Percentiles rank a stretch among this genome's conserved stretches.
These are phyloP conservation scores for Physella acuta DNA, from an alignment of 1,140 invertebrate genomes.

Conservation along the genomic window DNA sequence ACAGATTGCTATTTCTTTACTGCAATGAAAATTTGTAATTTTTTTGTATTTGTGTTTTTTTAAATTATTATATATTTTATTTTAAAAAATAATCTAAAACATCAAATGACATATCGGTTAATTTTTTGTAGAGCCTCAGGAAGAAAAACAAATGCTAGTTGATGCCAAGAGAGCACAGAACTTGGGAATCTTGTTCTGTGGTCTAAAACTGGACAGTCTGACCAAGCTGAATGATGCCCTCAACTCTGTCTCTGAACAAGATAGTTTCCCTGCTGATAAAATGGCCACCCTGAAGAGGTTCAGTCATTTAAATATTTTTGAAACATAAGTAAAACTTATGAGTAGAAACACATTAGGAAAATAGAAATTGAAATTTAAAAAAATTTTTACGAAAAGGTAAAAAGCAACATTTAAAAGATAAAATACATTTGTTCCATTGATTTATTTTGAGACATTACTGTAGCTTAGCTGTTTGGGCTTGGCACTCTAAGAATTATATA, in stretches of 20 bases:
- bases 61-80: too few species aligned
- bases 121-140: constrained; percentile 15
- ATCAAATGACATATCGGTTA: too few species aligned
- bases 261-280: constrained; percentile 38
- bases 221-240: constrained; percentile 28
- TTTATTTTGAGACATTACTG: too few species aligned
- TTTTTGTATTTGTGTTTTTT: too few species aligned
- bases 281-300: constrained; percentile 39
- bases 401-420: background rate
- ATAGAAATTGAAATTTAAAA: background rate
- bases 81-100: too few species aligned
- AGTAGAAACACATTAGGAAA: too few species aligned
- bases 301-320: background rate
- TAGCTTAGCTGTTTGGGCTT: too few species aligned
- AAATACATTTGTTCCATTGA: too few species aligned
- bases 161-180: constrained; percentile 40
- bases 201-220: constrained; percentile 33
- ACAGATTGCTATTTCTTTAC: too few species aligned
- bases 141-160: constrained; percentile 29
- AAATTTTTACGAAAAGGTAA: background rate
- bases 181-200: constrained; percentile 39
- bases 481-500: too few species aligned
- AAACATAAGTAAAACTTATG: background rate
- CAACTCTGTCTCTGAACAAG: constrained; percentile 32
- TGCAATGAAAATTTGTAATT: too few species aligned